Evolutionary conservation across 2,797 vertebrate genomes (phyloP), one percentile per base, ranked within the genome.

Genomic region (Sparidentex hasta): DNA sequence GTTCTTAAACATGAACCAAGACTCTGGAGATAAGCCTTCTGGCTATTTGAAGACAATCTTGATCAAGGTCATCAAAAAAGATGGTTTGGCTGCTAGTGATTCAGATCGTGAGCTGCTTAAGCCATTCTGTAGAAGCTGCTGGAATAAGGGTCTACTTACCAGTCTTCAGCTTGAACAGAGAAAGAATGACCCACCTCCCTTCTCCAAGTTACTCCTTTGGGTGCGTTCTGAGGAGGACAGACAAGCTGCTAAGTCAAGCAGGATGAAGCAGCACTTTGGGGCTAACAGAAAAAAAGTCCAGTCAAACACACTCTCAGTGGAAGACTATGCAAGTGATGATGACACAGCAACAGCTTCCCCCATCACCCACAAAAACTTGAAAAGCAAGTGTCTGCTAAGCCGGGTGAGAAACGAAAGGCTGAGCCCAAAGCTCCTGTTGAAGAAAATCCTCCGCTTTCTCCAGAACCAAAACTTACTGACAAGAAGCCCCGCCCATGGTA

Each of bases 1-100:
- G 12, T 73, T 79, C 21, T 0, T 79, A 1, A 55, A 38, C 16
- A 47, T 4, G 0, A 54, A 66, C 20, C 74, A 76, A 43, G 48
- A 68, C 33, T 17, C 44, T 7, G 69, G 69, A 2, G 68, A 78
- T 38, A 78, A 72, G 48, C 54, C 76, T 38, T 78, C 67, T 20
- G 13, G 7, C 11, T 62, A 67, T 46, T 44, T 74, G 16, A 71
- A 74, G 27, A 55, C 43, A 2, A 4, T 52, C 4, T 3, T 80
- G 17, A 74, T 6, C 5, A 29, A 33, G 7, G 56, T 51, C 0
- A 11, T 74, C 1, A 72, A 55, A 27, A 29, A 57, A 63, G 58
- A 56, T 0, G 12, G 56, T 0, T 7, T 55, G 0, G 13, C 23
- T 27, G 43, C 38, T 5, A 3, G 4, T 55, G 70, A 74, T 43